Evolutionary conservation across 2,113 vertebrate species (phyloP).

Genomic region (Eurystomus gularis): DNA sequence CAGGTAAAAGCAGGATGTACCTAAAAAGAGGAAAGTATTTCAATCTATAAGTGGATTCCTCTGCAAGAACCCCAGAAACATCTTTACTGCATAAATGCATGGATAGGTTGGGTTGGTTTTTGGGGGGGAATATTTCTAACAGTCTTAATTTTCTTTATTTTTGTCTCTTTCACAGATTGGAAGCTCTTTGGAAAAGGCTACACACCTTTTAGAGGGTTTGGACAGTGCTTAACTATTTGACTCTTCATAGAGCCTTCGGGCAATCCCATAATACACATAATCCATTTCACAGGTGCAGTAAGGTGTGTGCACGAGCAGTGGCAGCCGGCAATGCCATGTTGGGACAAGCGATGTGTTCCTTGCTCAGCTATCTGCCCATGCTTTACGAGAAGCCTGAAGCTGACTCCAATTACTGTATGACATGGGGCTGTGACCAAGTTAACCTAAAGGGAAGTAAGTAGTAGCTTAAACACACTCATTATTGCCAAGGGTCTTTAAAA

Average conservation of each 20-base stretch:
- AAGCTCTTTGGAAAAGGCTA: not conserved
- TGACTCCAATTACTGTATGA: not conserved
- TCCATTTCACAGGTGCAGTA: not conserved
- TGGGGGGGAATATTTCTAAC: rapidly evolving
- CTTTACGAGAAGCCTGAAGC: not conserved
- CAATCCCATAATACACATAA: not conserved
- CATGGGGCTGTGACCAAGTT: not conserved
- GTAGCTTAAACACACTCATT: not conserved
- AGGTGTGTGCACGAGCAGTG: not conserved
- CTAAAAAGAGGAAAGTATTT: not conserved
- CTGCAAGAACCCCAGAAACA: not conserved
- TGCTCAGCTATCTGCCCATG: not conserved
- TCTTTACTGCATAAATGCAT: not conserved
- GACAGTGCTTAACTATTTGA: not conserved
- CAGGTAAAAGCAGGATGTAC: not conserved
- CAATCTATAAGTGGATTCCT: not conserved
- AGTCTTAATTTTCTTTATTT: not conserved
- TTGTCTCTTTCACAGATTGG: not conserved
- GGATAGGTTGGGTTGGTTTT: not conserved
- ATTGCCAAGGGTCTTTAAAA: not conserved
- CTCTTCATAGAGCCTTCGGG: not conserved
- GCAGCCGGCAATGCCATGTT: not conserved
- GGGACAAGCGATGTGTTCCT: not conserved
- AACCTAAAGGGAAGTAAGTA: not conserved
- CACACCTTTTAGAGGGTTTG: not conserved